These are phyloP conservation scores for Myotis yumanensis DNA, from an alignment of 2,113 vertebrate genomes.

Conservation along the genomic window DNA sequence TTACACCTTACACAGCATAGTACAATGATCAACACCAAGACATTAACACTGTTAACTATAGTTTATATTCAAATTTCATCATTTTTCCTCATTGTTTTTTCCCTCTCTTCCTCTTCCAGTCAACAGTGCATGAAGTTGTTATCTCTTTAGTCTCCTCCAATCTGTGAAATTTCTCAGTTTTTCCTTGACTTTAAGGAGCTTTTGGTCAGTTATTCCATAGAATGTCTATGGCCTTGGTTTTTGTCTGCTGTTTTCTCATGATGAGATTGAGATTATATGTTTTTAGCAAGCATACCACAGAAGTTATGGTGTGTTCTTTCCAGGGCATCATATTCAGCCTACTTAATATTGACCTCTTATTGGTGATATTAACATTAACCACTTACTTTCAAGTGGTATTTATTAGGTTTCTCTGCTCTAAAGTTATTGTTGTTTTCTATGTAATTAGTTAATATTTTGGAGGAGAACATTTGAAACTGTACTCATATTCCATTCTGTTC, in stretches of 20 bases:
- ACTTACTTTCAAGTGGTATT: background rate
- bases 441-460: background rate
- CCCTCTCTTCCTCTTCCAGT: background rate
- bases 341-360: background rate
- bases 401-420: background rate
- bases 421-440: background rate
- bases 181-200: background rate
- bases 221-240: fast-evolving
- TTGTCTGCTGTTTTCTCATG: background rate
- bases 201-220: background rate
- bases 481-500: background rate
- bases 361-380: background rate
- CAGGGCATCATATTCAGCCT: too few relatives aligned
- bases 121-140: background rate
- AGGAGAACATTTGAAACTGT: background rate
- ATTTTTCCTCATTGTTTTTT: background rate
- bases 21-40: background rate
- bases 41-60: background rate
- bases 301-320: background rate
- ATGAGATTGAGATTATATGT: background rate
- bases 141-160: background rate
- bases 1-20: background rate
- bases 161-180: background rate
- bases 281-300: background rate
- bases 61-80: background rate